Evolutionary conservation across 1,140 invertebrate genomes (phyloP).

Genomic region (Hydropsyche tenuis): DNA sequence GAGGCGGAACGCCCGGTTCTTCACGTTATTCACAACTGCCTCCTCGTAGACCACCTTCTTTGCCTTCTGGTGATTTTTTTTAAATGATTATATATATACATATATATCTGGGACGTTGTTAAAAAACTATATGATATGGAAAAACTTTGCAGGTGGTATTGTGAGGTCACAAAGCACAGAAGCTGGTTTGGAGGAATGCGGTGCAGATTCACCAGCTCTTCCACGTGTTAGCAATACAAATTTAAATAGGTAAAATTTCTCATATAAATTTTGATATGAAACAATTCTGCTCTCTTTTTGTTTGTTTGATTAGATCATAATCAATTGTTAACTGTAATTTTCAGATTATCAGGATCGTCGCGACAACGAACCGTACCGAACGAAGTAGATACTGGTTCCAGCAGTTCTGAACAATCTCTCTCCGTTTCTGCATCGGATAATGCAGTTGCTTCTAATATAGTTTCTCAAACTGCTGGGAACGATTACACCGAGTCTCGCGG

Average conservation of each 20-base stretch:
- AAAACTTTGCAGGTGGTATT: conserved; percentile 32
- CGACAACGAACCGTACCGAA: conserved; percentile 35
- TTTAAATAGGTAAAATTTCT: not conserved
- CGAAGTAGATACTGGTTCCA: conserved; percentile 45
- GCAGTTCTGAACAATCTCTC: conserved; percentile 46
- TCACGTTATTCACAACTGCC: conserved; percentile 35
- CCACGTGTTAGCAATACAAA: not conserved
- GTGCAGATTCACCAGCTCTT: conserved; percentile 9
- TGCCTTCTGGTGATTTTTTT: conserved; percentile 8
- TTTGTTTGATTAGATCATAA: too few relatives aligned
- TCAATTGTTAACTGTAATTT: too few relatives aligned
- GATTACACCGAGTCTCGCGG: conserved; percentile 12
- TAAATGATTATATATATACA: not conserved
- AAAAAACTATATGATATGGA: not conserved
- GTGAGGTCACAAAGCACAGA: conserved; percentile 45
- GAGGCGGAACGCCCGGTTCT: not conserved
- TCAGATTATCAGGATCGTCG: conserved; percentile 35
- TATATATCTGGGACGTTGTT: too few relatives aligned
- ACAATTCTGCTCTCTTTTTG: too few relatives aligned
- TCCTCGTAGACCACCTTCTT: conserved; percentile 28
- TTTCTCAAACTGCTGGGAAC: not conserved
- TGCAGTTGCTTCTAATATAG: not conserved
- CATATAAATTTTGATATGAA: not conserved
- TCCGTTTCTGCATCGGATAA: conserved; percentile 23
- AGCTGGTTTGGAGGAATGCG: conserved; percentile 42